phyloP scores from a whole-genome alignment of 2,113 vertebrate species.

The Gymnobelideus leadbeateri region DNA sequence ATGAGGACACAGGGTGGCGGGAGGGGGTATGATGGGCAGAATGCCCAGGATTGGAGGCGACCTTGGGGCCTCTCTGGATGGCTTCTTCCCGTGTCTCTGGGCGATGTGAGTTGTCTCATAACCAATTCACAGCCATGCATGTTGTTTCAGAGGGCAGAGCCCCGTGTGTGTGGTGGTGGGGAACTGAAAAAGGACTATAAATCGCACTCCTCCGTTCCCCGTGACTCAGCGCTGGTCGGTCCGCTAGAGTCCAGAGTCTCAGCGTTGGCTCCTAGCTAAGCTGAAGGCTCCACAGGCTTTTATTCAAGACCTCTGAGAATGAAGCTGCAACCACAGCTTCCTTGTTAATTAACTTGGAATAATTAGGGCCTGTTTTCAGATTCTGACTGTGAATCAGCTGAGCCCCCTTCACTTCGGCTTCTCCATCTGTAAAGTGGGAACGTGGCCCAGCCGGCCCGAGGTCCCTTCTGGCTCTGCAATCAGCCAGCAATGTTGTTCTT shows the following conservation, averaged over 20 bases:
- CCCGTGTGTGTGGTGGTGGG: neutral
- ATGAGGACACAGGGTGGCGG: too few species aligned
- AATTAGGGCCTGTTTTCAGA: neutral
- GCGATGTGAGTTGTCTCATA: neutral
- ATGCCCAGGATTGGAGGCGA: neutral
- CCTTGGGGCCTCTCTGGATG: conserved; percentile 34
- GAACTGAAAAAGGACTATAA: neutral
- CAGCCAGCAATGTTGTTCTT: neutral
- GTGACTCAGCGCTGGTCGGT: neutral
- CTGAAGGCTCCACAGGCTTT: neutral
- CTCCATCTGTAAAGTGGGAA: neutral
- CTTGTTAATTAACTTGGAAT: too few species aligned
- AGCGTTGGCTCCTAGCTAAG: neutral
- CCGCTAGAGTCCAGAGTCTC: neutral
- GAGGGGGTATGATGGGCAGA: neutral
- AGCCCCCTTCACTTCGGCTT: neutral
- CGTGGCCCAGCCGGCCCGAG: neutral
- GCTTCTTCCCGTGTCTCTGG: conserved; percentile 21
- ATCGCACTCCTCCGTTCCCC: neutral
- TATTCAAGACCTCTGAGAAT: too few species aligned
- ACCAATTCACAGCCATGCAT: neutral
- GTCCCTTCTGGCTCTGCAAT: neutral
- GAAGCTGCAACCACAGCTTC: too few species aligned
- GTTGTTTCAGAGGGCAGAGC: neutral
- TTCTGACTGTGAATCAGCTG: neutral